phyloP scores from a whole-genome alignment of 2,113 vertebrate species.

The Gallinago media region DNA sequence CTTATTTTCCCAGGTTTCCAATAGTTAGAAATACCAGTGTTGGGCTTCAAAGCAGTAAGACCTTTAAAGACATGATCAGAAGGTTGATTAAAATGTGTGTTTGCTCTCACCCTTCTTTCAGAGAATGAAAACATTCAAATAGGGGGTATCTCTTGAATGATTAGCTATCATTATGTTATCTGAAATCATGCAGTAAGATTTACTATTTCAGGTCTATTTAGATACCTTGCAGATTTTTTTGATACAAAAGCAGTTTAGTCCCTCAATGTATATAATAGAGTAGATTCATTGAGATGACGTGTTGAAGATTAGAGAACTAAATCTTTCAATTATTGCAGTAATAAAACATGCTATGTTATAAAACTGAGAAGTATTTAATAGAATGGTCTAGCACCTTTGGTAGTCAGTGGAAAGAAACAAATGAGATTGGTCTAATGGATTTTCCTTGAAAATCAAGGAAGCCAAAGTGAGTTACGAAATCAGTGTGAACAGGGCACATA shows the following conservation, averaged over 20 bases:
- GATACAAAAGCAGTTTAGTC: background rate
- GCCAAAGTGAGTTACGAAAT: background rate
- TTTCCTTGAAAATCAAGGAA: background rate
- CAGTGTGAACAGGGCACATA: background rate
- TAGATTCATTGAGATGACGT: slow-evolving; percentile 18
- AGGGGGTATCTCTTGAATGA: background rate
- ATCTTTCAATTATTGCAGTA: slow-evolving; percentile 19
- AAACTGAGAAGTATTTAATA: background rate
- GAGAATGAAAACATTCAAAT: background rate
- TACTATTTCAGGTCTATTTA: background rate
- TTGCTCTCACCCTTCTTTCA: background rate
- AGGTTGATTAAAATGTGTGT: background rate
- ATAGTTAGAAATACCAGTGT: background rate
- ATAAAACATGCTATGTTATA: slow-evolving; percentile 24
- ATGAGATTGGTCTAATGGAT: background rate
- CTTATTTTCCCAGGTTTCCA: background rate
- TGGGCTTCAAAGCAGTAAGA: background rate
- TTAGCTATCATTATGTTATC: background rate
- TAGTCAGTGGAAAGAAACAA: background rate
- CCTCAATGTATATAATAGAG: background rate
- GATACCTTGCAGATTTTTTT: background rate
- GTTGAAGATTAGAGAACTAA: slow-evolving; percentile 41
- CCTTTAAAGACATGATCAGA: background rate
- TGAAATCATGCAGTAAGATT: background rate
- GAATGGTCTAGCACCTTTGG: background rate